Percentiles rank a stretch among this genome's conserved stretches.
Evolutionary conservation across 2,113 vertebrate species (phyloP).

Genomic region (Laticauda laticaudata): DNA sequence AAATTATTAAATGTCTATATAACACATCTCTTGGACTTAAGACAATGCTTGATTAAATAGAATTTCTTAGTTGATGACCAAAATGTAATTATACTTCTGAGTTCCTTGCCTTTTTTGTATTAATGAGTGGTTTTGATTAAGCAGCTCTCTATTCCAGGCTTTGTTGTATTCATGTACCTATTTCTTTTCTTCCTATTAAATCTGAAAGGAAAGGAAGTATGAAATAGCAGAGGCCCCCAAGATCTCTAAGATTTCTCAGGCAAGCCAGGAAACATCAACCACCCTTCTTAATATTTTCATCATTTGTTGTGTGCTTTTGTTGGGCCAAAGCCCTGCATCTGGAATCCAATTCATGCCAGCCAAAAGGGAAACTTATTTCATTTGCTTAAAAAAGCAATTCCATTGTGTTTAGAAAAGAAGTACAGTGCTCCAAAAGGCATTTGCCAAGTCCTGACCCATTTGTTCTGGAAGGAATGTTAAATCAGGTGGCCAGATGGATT

Average conservation of each 20-base stretch:
- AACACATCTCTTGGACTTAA: conserved; percentile 26
- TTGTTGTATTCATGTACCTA: conserved; percentile 43
- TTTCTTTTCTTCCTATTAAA: conserved; percentile 53
- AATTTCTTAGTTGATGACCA: conserved; percentile 65
- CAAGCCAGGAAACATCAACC: conserved; percentile 58
- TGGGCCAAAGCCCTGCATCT: conserved; percentile 66
- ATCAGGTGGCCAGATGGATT: conserved; percentile 61
- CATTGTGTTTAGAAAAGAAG: conserved; percentile 44
- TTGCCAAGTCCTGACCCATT: conserved; percentile 61
- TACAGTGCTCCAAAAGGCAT: conserved; percentile 53
- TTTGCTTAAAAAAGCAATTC: conserved; percentile 67
- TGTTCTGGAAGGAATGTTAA: conserved; percentile 67
- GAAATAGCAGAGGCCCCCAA: conserved; percentile 48
- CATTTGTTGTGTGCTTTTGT: conserved; percentile 63
- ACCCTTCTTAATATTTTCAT: conserved; percentile 61
- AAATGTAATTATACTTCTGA: conserved; percentile 63
- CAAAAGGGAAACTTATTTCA: conserved; percentile 64
- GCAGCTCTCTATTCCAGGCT: conserved; percentile 46
- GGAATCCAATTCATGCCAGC: conserved; percentile 62
- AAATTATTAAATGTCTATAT: conserved; percentile 47
- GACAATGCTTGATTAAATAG: conserved; percentile 52
- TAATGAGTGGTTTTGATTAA: conserved; percentile 63
- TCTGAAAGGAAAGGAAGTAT: neutral
- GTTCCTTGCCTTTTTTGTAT: conserved; percentile 59
- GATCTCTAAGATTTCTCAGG: conserved; percentile 62